Conservation (phyloP, 2,888 invertebrate genomes). For the Gymnosoma rotundatum region DNA sequence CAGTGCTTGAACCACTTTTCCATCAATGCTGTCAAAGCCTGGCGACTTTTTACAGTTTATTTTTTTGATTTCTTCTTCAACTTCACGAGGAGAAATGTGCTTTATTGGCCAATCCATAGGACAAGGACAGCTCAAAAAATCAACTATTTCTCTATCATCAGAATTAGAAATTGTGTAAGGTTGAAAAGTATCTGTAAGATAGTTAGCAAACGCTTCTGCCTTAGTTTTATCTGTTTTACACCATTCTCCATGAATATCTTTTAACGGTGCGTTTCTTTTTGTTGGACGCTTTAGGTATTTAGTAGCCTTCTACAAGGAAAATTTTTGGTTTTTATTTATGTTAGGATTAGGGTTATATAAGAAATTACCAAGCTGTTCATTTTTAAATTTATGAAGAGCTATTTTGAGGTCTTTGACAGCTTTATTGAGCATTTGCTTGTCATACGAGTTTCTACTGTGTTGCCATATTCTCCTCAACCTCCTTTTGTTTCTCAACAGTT, state of each 20-base stretch:
- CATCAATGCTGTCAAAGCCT: too few relatives aligned
- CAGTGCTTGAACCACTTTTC: too few relatives aligned
- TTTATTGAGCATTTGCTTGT: constrained; percentile 33
- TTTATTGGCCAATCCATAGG: too few relatives aligned
- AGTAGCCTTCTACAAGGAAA: constrained; percentile 21
- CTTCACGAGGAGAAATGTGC: too few relatives aligned
- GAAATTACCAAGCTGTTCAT: not conserved
- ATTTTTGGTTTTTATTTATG: constrained; percentile 14
- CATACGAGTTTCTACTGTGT: constrained; percentile 17
- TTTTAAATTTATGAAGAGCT: constrained; percentile 7
- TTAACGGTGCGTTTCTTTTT: constrained; percentile 34
- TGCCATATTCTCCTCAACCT: constrained; percentile 47
- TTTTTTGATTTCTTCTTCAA: too few relatives aligned
- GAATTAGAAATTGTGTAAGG: not conserved
- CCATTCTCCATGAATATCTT: constrained; percentile 29
- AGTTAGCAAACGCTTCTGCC: constrained; percentile 19
- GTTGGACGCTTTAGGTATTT: constrained; percentile 46
- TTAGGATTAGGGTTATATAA: constrained; percentile 12
- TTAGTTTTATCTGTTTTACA: constrained; percentile 22
- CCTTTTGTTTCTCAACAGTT: constrained; percentile 39
- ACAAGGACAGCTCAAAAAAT: not conserved
- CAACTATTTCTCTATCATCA: not conserved
- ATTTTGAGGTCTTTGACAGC: constrained; percentile 32
- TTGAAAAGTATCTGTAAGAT: not conserved
- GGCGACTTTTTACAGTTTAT: too few relatives aligned